Percentiles rank a stretch among this genome's conserved stretches.
These are phyloP conservation scores for Jaculus jaculus DNA, from an alignment of 2,113 vertebrate genomes.

Conservation along the genomic window DNA sequence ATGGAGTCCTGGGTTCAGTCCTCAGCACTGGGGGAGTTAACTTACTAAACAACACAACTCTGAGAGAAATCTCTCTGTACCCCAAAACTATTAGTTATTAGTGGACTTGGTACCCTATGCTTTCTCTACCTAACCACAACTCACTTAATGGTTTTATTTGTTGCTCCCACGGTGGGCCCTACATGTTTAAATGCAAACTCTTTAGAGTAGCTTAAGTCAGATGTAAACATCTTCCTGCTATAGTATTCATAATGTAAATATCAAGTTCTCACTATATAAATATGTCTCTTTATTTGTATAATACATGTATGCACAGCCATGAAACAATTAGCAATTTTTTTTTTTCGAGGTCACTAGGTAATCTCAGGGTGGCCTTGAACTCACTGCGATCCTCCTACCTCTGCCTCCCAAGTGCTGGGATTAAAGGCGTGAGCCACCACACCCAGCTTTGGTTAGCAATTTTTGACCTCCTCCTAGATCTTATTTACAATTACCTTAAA, in stretches of 20 bases:
- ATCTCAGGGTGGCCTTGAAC: too few species aligned
- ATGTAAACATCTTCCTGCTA: not conserved
- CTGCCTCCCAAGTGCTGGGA: too few species aligned
- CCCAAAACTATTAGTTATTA: not conserved
- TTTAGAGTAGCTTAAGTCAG: not conserved
- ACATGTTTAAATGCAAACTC: not conserved
- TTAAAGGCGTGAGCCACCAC: too few species aligned
- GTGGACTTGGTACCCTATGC: not conserved
- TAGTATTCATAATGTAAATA: not conserved
- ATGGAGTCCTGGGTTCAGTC: not conserved
- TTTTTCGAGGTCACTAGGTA: too few species aligned
- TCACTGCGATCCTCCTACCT: too few species aligned
- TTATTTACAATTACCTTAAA: constrained; percentile 53
- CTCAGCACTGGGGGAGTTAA: not conserved
- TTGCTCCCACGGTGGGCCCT: not conserved
- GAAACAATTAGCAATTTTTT: constrained; percentile 38
- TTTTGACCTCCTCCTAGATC: constrained; percentile 33
- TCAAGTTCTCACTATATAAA: not conserved
- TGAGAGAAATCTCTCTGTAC: not conserved
- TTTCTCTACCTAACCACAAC: not conserved
- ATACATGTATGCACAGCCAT: not conserved
- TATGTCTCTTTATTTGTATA: not conserved
- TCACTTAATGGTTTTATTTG: not conserved
- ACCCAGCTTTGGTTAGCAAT: too few species aligned
- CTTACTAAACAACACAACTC: not conserved